phyloP scores from a whole-genome alignment of 2,113 vertebrate species.

The Suricata suricatta region DNA sequence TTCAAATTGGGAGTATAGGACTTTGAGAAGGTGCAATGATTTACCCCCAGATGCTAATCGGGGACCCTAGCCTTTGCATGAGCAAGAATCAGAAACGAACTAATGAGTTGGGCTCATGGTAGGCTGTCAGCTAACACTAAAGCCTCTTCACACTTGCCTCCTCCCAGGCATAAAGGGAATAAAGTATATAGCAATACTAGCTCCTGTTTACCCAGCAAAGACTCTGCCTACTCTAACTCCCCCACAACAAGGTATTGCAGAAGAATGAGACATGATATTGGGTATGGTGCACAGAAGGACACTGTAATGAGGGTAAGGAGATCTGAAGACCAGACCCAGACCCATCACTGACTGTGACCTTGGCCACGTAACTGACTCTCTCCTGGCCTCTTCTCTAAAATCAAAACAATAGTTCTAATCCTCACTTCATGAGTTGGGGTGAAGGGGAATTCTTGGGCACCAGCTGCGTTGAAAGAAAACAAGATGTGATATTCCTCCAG shows the following conservation, averaged over 20 bases:
- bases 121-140: not conserved
- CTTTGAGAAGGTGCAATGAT: not conserved
- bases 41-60: not conserved
- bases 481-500: not conserved
- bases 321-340: not conserved
- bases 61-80: not conserved
- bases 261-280: not conserved
- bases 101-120: not conserved
- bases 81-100: not conserved
- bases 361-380: not conserved
- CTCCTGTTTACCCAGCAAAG: too few relatives aligned
- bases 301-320: not conserved
- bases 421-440: not conserved
- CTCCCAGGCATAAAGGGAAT: not conserved
- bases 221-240: not conserved
- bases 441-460: not conserved
- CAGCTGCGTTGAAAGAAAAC: not conserved
- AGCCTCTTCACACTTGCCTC: not conserved
- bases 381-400: not conserved
- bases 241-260: not conserved
- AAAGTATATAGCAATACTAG: not conserved
- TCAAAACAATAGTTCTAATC: not conserved
- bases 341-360: not conserved
- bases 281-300: not conserved
- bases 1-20: not conserved